These are phyloP conservation scores for Phania funesta DNA, from an alignment of 2,888 invertebrate species.

Conservation along the genomic window DNA sequence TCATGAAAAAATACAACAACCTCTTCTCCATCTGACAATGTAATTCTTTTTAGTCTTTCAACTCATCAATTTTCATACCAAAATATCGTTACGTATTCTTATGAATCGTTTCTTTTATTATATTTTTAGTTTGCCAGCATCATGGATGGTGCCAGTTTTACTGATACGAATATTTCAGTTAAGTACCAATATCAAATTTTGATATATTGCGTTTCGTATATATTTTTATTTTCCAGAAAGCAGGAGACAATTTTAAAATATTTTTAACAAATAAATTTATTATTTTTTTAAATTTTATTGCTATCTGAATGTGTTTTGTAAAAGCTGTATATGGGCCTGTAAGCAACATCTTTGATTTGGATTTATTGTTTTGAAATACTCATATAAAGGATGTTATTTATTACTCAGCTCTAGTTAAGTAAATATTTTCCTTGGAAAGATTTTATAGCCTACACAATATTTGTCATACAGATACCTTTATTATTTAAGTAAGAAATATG, in stretches of 20 bases:
- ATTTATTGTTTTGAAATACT: slow-evolving; percentile 46
- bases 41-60: slow-evolving; percentile 61
- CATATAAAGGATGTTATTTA: slow-evolving; percentile 49
- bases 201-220: slow-evolving; percentile 55
- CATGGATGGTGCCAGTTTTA: not conserved
- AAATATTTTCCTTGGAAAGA: slow-evolving; percentile 34
- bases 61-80: slow-evolving; percentile 61
- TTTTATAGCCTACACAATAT: slow-evolving; percentile 49
- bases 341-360: slow-evolving; percentile 31
- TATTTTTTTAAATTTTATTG: not conserved
- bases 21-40: too few species aligned
- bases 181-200: slow-evolving; percentile 52
- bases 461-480: slow-evolving; percentile 21
- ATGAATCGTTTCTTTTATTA: not conserved
- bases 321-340: not conserved
- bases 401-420: slow-evolving; percentile 18
- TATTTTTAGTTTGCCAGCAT: not conserved
- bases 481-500: slow-evolving; percentile 35
- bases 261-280: not conserved
- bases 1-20: slow-evolving; percentile 20
- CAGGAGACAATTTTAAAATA: slow-evolving; percentile 56
- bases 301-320: too few species aligned
- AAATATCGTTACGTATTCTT: not conserved
- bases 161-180: slow-evolving; percentile 10
- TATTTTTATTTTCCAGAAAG: slow-evolving; percentile 13